These are phyloP conservation scores for Burhinus oedicnemus DNA, from an alignment of 2,113 vertebrate genomes.

Conservation along the genomic window DNA sequence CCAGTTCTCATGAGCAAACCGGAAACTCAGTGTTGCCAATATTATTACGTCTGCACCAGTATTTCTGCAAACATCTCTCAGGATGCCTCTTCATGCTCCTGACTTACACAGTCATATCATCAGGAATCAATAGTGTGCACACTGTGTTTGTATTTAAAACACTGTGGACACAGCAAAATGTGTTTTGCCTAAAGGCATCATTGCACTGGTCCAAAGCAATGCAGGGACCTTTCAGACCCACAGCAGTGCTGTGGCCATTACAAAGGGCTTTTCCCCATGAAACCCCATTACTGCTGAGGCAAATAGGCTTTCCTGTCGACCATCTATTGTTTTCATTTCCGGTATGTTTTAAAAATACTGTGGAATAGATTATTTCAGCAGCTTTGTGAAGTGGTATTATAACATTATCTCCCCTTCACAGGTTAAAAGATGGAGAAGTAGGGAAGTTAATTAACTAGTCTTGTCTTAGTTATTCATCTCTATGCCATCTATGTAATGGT, in stretches of 20 bases:
- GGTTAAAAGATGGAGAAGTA: background rate
- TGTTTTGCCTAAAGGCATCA: background rate
- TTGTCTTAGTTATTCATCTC: background rate
- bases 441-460: background rate
- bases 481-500: background rate
- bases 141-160: background rate
- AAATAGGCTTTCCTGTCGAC: background rate
- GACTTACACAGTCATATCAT: background rate
- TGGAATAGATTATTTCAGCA: background rate
- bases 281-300: background rate
- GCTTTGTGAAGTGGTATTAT: background rate
- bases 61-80: background rate
- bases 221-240: no score
- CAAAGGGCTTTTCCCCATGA: background rate
- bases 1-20: background rate
- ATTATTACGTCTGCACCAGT: fast-evolving
- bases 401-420: background rate
- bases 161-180: background rate
- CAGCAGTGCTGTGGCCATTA: background rate
- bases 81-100: background rate
- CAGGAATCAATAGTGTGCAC: background rate
- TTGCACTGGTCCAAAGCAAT: background rate
- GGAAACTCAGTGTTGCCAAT: background rate
- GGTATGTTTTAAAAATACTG: background rate
- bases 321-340: background rate